Evolutionary conservation across 1,140 invertebrate genomes (phyloP), one percentile per base, ranked within the genome.

Genomic region (Sinella curviseta): DNA sequence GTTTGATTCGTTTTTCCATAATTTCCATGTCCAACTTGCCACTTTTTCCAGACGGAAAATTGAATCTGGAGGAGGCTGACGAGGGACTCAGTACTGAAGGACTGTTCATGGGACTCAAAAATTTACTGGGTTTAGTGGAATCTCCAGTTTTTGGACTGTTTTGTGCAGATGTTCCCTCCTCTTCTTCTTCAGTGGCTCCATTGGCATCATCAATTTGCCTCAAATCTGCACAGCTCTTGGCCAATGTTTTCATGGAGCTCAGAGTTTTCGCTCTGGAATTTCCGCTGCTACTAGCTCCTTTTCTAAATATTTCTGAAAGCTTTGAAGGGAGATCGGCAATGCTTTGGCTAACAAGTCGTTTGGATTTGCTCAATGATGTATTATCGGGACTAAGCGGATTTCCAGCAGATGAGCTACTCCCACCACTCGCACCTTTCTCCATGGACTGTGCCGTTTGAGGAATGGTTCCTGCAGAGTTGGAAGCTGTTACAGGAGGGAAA

Each of bases 151-250:
- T 65, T 26, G 57, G 57, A 33, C 26, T 70, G 31, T 70, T 31
- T 33, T 33, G 8, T 12, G 31, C 28, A 33, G 65, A 70, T 16
- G 12, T 1, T 8, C 14, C 55, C 24, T 60, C 57, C 3, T 26
- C 24, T 60, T 26, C 57, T 12, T 12, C 12, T 31, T 24, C 65
- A 30, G 26, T 33, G 1, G 65, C 65, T 14, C 14, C 65, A 70
- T 30, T 33, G 8, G 26, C 12, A 24, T 70, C 65, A n/a, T 70
- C 65, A 14, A 70, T 67, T 0, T 54, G 35, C 17, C 82, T 35
- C 35, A 83, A 77, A 60, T 83, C 82, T 0, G 82, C 80, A 77
- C 80, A 81, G 16, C 77, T 79, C 55, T 83, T 83, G 17, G 82
- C 77, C 8, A 83, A 55, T 8, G 80, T 35, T 78, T 81, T 81